These are phyloP conservation scores for Plebejus argus DNA, from an alignment of 2,888 invertebrate species.

Conservation along the genomic window DNA sequence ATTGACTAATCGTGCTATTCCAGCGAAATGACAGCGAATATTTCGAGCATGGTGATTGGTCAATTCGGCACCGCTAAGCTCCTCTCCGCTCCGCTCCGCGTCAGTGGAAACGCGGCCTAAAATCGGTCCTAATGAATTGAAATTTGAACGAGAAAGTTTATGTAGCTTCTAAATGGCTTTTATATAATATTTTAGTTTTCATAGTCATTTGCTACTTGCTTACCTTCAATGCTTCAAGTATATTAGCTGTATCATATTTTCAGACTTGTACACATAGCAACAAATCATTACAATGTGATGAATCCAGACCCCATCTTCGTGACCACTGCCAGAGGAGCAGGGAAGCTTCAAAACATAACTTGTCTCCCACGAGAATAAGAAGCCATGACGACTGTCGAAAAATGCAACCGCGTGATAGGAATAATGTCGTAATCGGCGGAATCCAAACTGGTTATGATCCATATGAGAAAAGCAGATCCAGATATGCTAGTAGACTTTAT, in stretches of 20 bases:
- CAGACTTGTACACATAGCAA: slow-evolving; percentile 66
- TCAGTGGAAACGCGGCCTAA: no score
- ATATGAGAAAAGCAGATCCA: slow-evolving; percentile 50
- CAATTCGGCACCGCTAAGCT: no score
- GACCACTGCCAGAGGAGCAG: slow-evolving; percentile 50
- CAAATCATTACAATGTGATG: slow-evolving; percentile 71
- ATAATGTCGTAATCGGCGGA: slow-evolving; percentile 43
- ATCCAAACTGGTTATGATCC: slow-evolving; percentile 50
- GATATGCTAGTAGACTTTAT: slow-evolving; percentile 57
- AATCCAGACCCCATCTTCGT: slow-evolving; percentile 40
- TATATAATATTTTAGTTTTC: no score
- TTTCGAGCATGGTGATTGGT: no score
- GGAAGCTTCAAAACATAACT: slow-evolving; percentile 52
- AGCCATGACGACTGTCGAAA: slow-evolving; percentile 58
- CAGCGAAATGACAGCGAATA: no score
- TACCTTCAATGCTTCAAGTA: no score
- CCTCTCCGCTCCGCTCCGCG: no score
- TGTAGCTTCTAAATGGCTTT: no score
- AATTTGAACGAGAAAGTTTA: no score
- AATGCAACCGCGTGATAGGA: slow-evolving; percentile 50
- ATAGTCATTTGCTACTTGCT: no score
- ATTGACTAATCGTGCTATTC: no score
- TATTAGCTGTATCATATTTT: slow-evolving; percentile 38
- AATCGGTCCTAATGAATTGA: no score
- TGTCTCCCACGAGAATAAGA: slow-evolving; percentile 53